phyloP scores from a whole-genome alignment of 92 coral and sea anemone species.

The Paramuricea clavata region DNA sequence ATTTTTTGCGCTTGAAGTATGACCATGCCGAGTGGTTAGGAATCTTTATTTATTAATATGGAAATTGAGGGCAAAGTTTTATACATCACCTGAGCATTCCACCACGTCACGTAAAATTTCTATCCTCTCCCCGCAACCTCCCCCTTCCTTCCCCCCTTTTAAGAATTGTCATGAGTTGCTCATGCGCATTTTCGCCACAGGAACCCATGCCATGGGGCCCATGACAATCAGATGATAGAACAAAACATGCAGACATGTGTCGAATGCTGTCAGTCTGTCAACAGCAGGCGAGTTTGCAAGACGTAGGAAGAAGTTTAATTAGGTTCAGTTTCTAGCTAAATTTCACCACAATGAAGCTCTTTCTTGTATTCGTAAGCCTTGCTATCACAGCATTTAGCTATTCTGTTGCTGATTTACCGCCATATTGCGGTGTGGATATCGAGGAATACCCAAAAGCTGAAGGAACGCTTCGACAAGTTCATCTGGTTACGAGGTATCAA shows the following conservation, averaged over 20 bases:
- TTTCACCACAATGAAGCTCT: conserved; percentile 20
- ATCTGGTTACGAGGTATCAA: conserved; percentile 32
- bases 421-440: conserved; percentile 1
- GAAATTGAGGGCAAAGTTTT: too few relatives aligned
- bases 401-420: conserved; percentile 16
- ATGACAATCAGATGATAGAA: too few relatives aligned
- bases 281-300: background rate
- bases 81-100: too few relatives aligned
- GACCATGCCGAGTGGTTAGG: too few relatives aligned
- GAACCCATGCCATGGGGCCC: background rate
- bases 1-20: too few relatives aligned
- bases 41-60: too few relatives aligned
- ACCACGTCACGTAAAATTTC: too few relatives aligned
- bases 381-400: conserved; percentile 7
- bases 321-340: background rate
- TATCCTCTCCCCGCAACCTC: too few relatives aligned
- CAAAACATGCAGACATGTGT: background rate
- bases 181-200: background rate
- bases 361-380: background rate
- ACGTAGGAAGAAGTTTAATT: background rate
- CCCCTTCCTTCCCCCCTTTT: too few relatives aligned
- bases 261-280: background rate
- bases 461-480: conserved; percentile 40
- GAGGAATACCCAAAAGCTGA: conserved; percentile 12
- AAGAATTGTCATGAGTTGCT: background rate